Evolutionary conservation across 2,888 invertebrate species (phyloP).

Genomic region (Drosophila fungiperda): DNA sequence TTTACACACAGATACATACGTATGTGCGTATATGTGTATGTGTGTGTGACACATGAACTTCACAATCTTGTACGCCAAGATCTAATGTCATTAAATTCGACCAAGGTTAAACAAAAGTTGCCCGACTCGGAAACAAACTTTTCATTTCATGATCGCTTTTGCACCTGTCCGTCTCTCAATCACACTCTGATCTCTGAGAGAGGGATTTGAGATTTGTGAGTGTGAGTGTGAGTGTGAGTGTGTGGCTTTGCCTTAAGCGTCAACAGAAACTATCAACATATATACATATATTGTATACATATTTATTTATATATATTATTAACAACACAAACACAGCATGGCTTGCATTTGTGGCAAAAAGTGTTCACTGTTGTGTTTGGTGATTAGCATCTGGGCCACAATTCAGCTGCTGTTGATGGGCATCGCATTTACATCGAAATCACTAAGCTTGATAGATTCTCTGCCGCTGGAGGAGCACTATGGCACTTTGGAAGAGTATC

Average conservation of each 20-base stretch:
- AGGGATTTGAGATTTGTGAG: background rate
- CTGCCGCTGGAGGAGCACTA: conserved; percentile 22
- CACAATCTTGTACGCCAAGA: conserved; percentile 53
- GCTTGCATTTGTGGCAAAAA: conserved; percentile 41
- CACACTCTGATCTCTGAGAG: background rate
- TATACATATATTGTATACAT: background rate
- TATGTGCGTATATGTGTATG: background rate
- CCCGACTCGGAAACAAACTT: conserved; percentile 34
- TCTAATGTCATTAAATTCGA: conserved; percentile 73
- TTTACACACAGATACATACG: background rate
- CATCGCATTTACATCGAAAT: conserved; percentile 15
- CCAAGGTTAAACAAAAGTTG: conserved; percentile 60
- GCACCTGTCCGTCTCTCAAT: conserved; percentile 26
- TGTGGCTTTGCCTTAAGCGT: conserved; percentile 28
- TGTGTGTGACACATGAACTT: conserved; percentile 54
- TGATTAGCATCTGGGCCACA: conserved; percentile 57
- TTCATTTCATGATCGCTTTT: conserved; percentile 54
- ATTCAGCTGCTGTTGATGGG: conserved; percentile 61
- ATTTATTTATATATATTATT: background rate
- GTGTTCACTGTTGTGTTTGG: conserved; percentile 48
- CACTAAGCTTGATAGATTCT: conserved; percentile 25
- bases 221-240: no score
- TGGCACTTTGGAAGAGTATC: conserved; percentile 21
- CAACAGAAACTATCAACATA: conserved; percentile 6
- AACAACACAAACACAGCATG: conserved; percentile 17